A percentile compares a stretch with the other conserved stretches of the same genome.
Conservation (phyloP, 2,888 invertebrate genomes). For the Pasiphila rectangulata region DNA sequence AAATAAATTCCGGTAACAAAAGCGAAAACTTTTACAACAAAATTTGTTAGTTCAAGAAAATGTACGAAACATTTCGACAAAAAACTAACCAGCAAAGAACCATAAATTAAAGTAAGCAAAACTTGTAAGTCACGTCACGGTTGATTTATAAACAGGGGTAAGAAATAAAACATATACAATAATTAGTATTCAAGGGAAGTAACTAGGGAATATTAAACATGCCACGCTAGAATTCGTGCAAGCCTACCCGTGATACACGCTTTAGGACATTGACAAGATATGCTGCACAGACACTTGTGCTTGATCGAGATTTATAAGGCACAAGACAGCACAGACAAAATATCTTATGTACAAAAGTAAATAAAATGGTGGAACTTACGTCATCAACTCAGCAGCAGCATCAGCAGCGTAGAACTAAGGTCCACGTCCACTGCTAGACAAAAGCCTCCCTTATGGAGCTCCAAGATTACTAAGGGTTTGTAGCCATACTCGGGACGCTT, state of each 20-base stretch:
- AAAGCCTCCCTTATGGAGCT: no score
- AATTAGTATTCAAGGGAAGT: slow-evolving; percentile 59
- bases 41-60: slow-evolving; percentile 2
- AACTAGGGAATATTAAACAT: slow-evolving; percentile 47
- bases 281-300: background rate
- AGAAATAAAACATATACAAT: slow-evolving; percentile 43
- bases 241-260: slow-evolving; percentile 36
- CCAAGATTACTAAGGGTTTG: no score
- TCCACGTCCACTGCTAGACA: no score
- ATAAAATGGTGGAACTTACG: no score
- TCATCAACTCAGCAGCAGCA: no score
- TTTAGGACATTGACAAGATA: background rate
- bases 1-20: background rate
- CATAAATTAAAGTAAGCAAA: slow-evolving; percentile 30
- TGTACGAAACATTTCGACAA: slow-evolving; percentile 23
- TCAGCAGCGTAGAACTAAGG: no score
- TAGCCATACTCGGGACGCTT: no score
- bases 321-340: no score
- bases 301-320: no score
- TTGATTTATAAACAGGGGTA: slow-evolving; percentile 38
- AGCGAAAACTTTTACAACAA: background rate
- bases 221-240: slow-evolving; percentile 47
- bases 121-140: slow-evolving; percentile 36
- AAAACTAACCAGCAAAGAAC: slow-evolving; percentile 24
- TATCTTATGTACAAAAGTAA: no score